Percentiles rank a stretch among this genome's conserved stretches.
Evolutionary conservation across 2,113 vertebrate genomes (phyloP).

Genomic region (Rhynchomys soricoides): DNA sequence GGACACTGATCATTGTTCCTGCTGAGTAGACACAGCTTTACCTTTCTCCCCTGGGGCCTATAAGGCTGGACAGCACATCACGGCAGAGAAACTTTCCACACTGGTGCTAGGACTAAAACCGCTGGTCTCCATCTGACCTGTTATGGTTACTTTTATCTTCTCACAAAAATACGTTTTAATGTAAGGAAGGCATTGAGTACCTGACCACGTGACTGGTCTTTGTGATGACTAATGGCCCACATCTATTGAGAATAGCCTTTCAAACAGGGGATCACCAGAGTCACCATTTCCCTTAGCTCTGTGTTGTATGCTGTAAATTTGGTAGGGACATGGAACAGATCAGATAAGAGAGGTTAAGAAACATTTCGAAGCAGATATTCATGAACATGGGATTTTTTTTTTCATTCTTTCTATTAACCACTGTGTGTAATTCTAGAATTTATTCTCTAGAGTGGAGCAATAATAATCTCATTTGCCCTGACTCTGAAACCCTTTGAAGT

Average conservation of each 20-base stretch:
- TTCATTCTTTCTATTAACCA: conserved; percentile 59
- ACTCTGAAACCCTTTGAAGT: conserved; percentile 81
- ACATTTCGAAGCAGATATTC: conserved; percentile 44
- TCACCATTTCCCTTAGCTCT: not conserved
- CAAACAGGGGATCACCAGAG: not conserved
- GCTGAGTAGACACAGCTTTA: not conserved
- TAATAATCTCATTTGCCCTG: conserved; percentile 79
- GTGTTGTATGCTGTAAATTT: conserved; percentile 23
- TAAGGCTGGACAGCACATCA: rapidly evolving
- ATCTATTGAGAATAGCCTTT: not conserved
- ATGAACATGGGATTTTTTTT: not conserved
- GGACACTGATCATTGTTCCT: not conserved
- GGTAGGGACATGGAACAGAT: not conserved
- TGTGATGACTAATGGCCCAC: not conserved
- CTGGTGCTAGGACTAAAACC: not conserved
- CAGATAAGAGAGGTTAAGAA: conserved; percentile 46
- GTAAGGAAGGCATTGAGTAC: not conserved
- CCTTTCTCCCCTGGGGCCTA: not conserved
- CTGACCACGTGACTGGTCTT: not conserved
- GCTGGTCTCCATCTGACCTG: not conserved
- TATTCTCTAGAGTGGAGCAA: conserved; percentile 69
- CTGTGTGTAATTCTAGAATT: conserved; percentile 70
- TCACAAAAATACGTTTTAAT: not conserved
- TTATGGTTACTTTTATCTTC: not conserved
- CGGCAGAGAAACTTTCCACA: not conserved